A percentile compares a stretch with the other conserved stretches of the same genome.
Evolutionary conservation across 2,888 invertebrate genomes (phyloP).

Genomic region (Lithophane socia): DNA sequence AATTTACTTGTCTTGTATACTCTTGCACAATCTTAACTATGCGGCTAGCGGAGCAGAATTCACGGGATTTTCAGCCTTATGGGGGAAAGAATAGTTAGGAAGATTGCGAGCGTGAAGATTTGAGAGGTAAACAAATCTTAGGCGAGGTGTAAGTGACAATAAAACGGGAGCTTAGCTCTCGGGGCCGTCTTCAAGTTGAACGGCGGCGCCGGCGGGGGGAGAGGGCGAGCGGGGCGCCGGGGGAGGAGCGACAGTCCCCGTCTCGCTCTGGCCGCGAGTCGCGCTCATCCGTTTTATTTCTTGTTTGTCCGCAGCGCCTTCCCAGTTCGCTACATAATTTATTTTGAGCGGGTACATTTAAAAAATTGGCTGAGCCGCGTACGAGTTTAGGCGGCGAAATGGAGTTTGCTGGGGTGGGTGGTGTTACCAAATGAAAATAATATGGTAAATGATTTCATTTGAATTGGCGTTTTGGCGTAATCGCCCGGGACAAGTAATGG

Average conservation of each 20-base stretch:
- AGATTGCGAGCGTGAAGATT: slow-evolving; percentile 71
- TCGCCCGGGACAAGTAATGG: slow-evolving; percentile 84
- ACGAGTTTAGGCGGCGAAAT: slow-evolving; percentile 84
- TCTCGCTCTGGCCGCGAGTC: slow-evolving; percentile 80
- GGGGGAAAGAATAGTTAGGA: slow-evolving; percentile 60
- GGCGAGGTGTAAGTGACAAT: slow-evolving; percentile 89
- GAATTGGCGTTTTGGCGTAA: slow-evolving; percentile 83
- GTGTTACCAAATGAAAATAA: slow-evolving; percentile 74
- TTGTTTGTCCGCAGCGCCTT: slow-evolving; percentile 85
- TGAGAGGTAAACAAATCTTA: slow-evolving; percentile 82
- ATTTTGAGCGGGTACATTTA: slow-evolving; percentile 89
- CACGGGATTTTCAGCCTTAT: slow-evolving; percentile 69
- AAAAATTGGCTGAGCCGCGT: slow-evolving; percentile 86
- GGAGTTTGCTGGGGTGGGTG: slow-evolving; percentile 81
- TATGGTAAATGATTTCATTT: slow-evolving; percentile 90
- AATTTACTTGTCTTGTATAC: slow-evolving; percentile 84
- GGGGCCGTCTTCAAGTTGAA: slow-evolving; percentile 89
- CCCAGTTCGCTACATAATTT: slow-evolving; percentile 89
- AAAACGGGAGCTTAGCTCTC: slow-evolving; percentile 89
- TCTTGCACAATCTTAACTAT: slow-evolving; percentile 67
- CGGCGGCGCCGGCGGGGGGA: slow-evolving; percentile 70
- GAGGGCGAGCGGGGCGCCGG: slow-evolving; percentile 59
- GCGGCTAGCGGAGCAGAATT: slow-evolving; percentile 36
- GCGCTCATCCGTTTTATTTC: slow-evolving; percentile 86
- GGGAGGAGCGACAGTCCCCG: slow-evolving; percentile 77